Base-by-base conservation (phyloP, 1,140 invertebrate species). In the Elysia chlorotica region DNA sequence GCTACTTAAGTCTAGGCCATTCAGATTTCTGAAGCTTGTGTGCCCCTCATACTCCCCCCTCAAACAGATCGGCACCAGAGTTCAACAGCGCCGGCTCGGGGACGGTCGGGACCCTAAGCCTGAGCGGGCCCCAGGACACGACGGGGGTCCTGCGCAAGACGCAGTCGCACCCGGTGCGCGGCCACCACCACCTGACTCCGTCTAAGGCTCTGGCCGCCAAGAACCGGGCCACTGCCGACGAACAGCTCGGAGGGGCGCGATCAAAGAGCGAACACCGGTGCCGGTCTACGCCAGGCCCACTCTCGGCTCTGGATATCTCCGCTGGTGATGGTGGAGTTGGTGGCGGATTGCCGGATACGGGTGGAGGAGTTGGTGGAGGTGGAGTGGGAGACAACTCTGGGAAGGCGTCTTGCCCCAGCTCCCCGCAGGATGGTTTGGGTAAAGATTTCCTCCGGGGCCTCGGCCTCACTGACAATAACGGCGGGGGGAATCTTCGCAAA, bases 111-210 rank as follows among this genome's bases (percentile, higher is more conserved):
- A n/a, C n/a, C n/a, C n/a, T n/a, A n/a, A n/a, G n/a, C n/a, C n/a
- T n/a, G n/a, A n/a, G n/a, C n/a, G n/a, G 79, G 57, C 76, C 67
- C n/a, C 79, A 74, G 71, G 81, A 83, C 54, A 76, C 78, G 68
- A 61, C 75, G 48, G n/a, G n/a, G n/a, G n/a, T n/a, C n/a, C 82
- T 88, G 48, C 78, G 88, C 71, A 89, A 90, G 81, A 89, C 88
- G 5, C 79, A 88, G 62, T 84, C 78, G 70, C 82, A 79, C 78
- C 82, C 78, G 61, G 76, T 79, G 54, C 71, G 77, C 17, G 74
- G 76, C 6, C 38, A 23, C 1, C 57, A 71, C 36, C 25, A 71
- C 25, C 37, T 71, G 56, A 71, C 57, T 28, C 69, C 69, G 14
- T 71, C 59, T 5, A 71, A 71, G 30, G 41, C 59, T 10, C 25